Conservation (phyloP, 2,888 invertebrate species). For the Laothoe populi region DNA sequence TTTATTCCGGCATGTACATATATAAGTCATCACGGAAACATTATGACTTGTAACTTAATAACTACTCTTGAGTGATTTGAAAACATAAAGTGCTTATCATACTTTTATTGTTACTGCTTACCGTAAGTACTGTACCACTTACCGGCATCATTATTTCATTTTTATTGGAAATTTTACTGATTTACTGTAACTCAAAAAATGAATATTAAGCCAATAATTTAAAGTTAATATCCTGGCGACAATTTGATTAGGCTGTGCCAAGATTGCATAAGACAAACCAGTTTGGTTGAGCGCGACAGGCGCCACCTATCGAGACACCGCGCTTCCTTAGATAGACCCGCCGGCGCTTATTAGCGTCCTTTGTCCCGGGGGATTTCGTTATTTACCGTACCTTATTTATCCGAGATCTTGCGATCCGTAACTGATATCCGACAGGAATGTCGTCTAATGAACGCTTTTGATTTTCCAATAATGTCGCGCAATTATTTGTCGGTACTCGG, state of each 20-base stretch:
- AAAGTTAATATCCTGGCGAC: background rate
- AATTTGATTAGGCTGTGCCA: background rate
- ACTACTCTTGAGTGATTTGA: no score
- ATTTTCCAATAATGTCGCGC: conserved; percentile 21
- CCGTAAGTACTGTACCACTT: no score
- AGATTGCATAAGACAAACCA: background rate
- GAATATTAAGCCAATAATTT: no score
- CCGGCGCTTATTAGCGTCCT: conserved; percentile 7
- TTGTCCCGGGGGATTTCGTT: conserved; percentile 11
- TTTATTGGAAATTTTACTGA: no score
- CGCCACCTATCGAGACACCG: background rate
- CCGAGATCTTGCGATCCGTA: conserved; percentile 4
- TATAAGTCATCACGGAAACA: no score
- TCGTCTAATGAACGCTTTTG: conserved; percentile 35
- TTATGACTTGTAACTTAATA: no score
- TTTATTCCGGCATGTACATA: no score
- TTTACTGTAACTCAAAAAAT: no score
- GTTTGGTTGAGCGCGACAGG: background rate
- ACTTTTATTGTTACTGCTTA: no score
- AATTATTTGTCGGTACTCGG: background rate
- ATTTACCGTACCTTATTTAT: conserved; percentile 26
- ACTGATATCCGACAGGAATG: conserved; percentile 34
- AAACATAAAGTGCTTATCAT: no score
- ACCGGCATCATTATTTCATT: no score
- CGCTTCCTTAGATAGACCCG: background rate